These are phyloP conservation scores for Acrocephalus arundinaceus DNA, from an alignment of 2,113 vertebrate species.

Conservation along the genomic window DNA sequence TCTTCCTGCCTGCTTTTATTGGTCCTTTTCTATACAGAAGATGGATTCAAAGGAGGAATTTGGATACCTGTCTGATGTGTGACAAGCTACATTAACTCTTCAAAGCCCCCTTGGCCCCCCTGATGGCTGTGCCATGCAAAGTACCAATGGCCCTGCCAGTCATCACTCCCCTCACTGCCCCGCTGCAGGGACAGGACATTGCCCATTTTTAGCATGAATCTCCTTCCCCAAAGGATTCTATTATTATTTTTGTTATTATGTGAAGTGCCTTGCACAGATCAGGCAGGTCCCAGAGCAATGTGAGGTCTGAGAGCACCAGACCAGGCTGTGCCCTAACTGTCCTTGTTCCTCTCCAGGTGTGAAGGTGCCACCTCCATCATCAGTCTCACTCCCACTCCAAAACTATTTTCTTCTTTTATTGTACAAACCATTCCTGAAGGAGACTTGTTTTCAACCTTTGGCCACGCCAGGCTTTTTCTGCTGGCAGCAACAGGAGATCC, in stretches of 20 bases:
- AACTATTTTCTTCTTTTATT: neutral
- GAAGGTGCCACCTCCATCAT: neutral
- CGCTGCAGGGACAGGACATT: neutral
- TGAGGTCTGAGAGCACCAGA: neutral
- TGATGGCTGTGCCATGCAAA: neutral
- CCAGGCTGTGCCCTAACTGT: neutral
- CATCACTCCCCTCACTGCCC: fast-evolving
- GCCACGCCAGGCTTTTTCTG: neutral
- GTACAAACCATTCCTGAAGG: neutral
- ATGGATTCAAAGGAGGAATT: neutral
- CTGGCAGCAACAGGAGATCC: neutral
- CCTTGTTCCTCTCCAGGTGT: neutral
- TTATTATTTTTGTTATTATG: neutral
- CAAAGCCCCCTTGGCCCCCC: neutral
- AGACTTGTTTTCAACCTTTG: neutral
- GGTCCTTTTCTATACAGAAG: neutral
- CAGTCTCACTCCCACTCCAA: neutral
- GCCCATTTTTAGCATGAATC: neutral
- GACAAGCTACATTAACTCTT: neutral
- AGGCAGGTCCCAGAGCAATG: neutral
- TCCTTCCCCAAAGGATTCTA: neutral
- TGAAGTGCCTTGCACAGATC: neutral
- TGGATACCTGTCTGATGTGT: neutral
- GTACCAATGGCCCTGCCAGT: neutral
- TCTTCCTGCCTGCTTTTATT: neutral